Evolutionary conservation across 1,140 invertebrate genomes (phyloP).

Genomic region (Zelostemma sp.): DNA sequence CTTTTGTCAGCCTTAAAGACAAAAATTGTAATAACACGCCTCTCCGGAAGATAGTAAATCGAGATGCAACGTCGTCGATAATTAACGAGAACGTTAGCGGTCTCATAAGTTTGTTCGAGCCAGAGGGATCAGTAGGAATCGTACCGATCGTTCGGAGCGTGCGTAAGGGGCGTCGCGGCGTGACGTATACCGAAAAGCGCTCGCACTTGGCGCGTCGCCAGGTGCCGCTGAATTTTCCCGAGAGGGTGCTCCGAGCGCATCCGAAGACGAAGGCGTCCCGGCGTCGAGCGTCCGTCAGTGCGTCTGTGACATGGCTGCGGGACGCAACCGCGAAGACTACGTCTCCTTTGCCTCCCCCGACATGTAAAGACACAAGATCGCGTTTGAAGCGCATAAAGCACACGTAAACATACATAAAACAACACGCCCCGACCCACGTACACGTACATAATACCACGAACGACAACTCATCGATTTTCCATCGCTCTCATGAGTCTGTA

Average conservation of each 20-base stretch:
- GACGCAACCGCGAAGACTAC: slow-evolving; percentile 60
- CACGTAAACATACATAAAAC: background rate
- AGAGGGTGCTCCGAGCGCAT: slow-evolving; percentile 62
- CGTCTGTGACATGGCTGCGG: slow-evolving; percentile 68
- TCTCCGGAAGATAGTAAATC: too few species aligned
- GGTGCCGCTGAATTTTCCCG: slow-evolving; percentile 63
- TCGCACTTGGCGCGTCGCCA: slow-evolving; percentile 59
- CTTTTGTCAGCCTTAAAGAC: too few species aligned
- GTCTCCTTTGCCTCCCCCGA: background rate
- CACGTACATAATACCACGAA: background rate
- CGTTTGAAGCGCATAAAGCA: background rate
- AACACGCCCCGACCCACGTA: background rate
- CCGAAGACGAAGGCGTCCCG: slow-evolving; percentile 66
- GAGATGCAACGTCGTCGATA: background rate
- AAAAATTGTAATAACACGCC: too few species aligned
- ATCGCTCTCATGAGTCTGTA: too few species aligned
- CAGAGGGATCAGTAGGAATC: background rate
- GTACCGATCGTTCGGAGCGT: background rate
- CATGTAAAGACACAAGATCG: slow-evolving; percentile 33
- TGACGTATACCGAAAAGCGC: slow-evolving; percentile 22
- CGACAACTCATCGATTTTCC: background rate
- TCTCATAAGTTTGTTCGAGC: too few species aligned
- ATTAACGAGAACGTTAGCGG: background rate
- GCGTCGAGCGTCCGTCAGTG: slow-evolving; percentile 69
- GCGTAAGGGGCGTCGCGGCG: slow-evolving; percentile 12